Evolutionary conservation across 1,140 invertebrate species (phyloP).

Genomic region (Maniola jurtina): DNA sequence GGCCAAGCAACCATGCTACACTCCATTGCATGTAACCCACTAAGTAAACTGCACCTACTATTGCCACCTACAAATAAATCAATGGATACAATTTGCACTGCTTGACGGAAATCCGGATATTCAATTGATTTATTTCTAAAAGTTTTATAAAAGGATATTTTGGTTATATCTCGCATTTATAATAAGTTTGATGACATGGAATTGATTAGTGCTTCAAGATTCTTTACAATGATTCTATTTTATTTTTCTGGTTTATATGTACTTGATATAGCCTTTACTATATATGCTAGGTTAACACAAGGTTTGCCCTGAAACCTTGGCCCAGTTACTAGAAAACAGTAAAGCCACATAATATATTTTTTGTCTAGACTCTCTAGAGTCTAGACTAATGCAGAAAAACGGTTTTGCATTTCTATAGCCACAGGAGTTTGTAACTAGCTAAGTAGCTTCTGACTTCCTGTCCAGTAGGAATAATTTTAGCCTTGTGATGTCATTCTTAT

Average conservation of each 20-base stretch:
- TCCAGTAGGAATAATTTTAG: conserved; percentile 35
- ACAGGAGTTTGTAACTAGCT: conserved; percentile 4
- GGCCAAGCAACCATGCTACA: conserved; percentile 92
- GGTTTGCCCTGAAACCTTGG: too few species aligned
- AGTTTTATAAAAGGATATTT: too few species aligned
- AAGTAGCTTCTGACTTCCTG: conserved; percentile 33
- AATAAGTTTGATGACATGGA: too few species aligned
- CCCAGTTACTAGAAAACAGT: too few species aligned
- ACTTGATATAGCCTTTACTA: too few species aligned
- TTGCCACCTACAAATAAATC: conserved; percentile 49
- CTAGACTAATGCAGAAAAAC: background rate
- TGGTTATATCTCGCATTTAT: too few species aligned
- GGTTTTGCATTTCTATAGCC: background rate
- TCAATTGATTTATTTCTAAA: too few species aligned
- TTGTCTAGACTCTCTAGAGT: too few species aligned
- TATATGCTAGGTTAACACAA: too few species aligned
- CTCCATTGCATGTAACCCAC: conserved; percentile 92
- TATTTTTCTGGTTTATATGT: background rate
- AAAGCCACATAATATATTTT: too few species aligned
- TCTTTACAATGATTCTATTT: background rate
- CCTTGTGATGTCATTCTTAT: conserved; percentile 37
- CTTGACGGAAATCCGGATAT: too few species aligned
- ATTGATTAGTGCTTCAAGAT: background rate
- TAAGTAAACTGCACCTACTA: conserved; percentile 86
- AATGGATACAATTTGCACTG: too few species aligned